phyloP scores from a whole-genome alignment of 1,140 invertebrate species.

The Hormaphis cornu region DNA sequence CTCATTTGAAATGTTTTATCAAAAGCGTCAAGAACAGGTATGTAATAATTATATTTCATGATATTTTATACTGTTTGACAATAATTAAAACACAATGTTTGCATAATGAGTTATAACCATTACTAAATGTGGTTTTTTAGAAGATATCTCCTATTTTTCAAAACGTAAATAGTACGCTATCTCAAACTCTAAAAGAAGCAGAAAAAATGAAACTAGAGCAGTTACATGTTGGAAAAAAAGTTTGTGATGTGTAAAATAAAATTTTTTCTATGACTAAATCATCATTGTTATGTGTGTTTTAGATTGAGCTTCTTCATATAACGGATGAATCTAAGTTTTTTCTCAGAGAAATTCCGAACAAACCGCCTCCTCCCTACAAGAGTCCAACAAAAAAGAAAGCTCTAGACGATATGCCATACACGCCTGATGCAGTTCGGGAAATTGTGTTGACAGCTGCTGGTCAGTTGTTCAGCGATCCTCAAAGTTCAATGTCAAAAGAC shows the following conservation, averaged over 20 bases:
- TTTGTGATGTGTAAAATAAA: not conserved
- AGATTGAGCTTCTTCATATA: constrained; percentile 4
- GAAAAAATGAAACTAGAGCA: constrained; percentile 21
- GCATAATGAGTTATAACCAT: too few species aligned
- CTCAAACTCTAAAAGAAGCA: constrained; percentile 7
- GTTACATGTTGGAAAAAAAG: constrained; percentile 11
- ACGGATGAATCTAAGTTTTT: not conserved
- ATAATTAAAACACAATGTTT: too few species aligned
- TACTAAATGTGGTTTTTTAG: not conserved
- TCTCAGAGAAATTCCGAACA: constrained; percentile 3
- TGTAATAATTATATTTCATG: not conserved
- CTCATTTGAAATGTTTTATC: constrained; percentile 26
- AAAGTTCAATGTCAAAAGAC: not conserved
- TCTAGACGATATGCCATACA: not conserved
- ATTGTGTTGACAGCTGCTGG: not conserved
- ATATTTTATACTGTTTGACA: too few species aligned
- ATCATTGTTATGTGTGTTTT: not conserved
- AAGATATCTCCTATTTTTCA: not conserved
- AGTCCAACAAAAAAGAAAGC: not conserved
- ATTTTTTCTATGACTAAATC: not conserved
- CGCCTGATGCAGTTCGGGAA: not conserved
- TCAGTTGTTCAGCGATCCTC: not conserved
- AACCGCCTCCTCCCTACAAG: constrained; percentile 12
- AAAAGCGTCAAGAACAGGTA: not conserved
- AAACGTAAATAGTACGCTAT: not conserved